Evolutionary conservation across 1,140 invertebrate genomes (phyloP).

Genomic region (Eriosoma lanigerum): DNA sequence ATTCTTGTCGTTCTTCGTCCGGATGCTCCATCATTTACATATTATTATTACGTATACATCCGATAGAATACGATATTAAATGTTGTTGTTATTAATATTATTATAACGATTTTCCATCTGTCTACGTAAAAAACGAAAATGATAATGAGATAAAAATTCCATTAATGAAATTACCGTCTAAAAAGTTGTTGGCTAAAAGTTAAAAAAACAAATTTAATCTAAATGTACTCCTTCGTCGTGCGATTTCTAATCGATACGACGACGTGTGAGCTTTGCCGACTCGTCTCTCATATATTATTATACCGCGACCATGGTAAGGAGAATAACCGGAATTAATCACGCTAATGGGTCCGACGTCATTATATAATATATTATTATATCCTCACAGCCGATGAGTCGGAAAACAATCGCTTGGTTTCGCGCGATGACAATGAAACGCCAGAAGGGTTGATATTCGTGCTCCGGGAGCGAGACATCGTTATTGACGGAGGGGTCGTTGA

Average conservation of each 20-base stretch:
- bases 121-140: no score
- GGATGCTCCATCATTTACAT: no score
- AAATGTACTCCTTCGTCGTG: no score
- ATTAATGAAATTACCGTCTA: no score
- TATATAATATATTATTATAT: slow-evolving; percentile 9
- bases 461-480: neutral
- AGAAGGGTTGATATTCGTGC: slow-evolving; percentile 28
- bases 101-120: no score
- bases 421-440: slow-evolving; percentile 37
- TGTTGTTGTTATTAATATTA: no score
- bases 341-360: slow-evolving; percentile 40
- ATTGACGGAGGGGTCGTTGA: neutral
- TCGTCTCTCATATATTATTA: no score
- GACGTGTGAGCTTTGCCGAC: neutral
- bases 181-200: no score
- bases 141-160: no score
- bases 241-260: slow-evolving; percentile 17
- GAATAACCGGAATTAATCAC: slow-evolving; percentile 47
- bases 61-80: no score
- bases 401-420: slow-evolving; percentile 44
- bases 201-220: no score
- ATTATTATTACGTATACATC: no score
- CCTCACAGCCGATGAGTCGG: slow-evolving; percentile 46
- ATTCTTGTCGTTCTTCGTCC: slow-evolving; percentile 15
- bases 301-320: neutral